Evolutionary conservation across 2,888 invertebrate species (phyloP).

Genomic region (Hipparchia sbordonii): DNA sequence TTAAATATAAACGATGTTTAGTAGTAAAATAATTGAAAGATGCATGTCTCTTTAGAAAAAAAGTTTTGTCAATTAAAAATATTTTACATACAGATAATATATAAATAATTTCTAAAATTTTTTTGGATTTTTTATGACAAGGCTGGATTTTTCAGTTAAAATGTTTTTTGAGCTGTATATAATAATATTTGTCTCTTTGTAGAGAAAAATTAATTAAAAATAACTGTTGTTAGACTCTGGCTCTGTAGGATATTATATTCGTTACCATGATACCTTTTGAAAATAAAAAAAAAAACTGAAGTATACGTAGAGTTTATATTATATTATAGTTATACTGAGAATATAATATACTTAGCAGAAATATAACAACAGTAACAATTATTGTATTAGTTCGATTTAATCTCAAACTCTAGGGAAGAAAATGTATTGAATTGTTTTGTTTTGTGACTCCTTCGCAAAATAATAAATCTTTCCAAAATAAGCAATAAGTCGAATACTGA

Average conservation of each 20-base stretch:
- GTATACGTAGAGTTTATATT: too few species aligned
- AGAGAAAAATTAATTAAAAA: neutral
- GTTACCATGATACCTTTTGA: neutral
- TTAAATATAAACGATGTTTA: neutral
- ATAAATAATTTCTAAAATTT: neutral
- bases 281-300: neutral
- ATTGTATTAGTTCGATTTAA: neutral
- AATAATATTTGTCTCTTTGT: conserved; percentile 4
- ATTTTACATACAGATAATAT: neutral
- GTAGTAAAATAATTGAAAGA: neutral
- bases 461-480: neutral
- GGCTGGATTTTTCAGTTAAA: conserved; percentile 34
- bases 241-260: neutral
- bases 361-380: too few species aligned
- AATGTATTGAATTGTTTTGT: neutral
- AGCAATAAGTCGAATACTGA: neutral
- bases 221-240: neutral
- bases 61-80: conserved; percentile 11
- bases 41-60: neutral
- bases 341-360: neutral
- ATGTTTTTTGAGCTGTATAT: conserved; percentile 22
- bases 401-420: neutral
- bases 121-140: conserved; percentile 18
- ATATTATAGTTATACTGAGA: neutral
- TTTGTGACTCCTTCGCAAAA: neutral